Evolutionary conservation across 2,113 vertebrate genomes (phyloP).

Genomic region (Bufo gargarizans): DNA sequence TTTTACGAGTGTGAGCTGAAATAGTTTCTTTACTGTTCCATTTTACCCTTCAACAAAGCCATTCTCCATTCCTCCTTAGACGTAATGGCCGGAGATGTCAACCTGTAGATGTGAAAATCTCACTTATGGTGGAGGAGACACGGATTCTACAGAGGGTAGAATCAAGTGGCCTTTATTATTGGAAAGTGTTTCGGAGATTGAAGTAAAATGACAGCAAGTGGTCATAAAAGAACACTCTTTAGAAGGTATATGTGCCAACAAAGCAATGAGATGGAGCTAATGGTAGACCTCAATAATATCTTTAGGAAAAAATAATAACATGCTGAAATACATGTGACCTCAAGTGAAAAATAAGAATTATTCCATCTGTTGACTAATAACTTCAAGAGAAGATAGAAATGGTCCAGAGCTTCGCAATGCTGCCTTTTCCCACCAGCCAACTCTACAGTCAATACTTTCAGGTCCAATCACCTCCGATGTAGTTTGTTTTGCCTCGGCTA

Average conservation of each 20-base stretch:
- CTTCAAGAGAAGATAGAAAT: not conserved
- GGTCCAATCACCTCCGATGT: too few relatives aligned
- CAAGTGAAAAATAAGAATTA: not conserved
- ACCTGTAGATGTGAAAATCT: conserved; percentile 46
- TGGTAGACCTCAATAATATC: not conserved
- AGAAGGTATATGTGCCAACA: not conserved
- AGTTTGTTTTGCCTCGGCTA: too few relatives aligned
- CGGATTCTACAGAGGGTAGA: not conserved
- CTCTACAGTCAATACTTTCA: too few relatives aligned
- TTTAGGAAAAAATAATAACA: not conserved
- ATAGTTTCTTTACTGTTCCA: conserved; percentile 44
- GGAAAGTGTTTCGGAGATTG: not conserved
- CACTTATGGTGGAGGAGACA: conserved; percentile 23
- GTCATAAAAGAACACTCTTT: not conserved
- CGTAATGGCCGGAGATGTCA: not conserved
- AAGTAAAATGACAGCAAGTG: not conserved
- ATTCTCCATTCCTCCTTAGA: not conserved
- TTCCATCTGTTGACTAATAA: not conserved
- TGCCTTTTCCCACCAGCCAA: too few relatives aligned
- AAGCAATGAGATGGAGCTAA: not conserved
- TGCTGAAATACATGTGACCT: not conserved
- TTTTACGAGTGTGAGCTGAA: conserved; percentile 36
- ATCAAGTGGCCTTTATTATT: not conserved
- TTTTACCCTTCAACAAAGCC: conserved; percentile 14
- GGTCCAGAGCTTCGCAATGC: too few relatives aligned